Evolutionary conservation across 1,140 invertebrate genomes (phyloP).

Genomic region (Heliothis subflexa): DNA sequence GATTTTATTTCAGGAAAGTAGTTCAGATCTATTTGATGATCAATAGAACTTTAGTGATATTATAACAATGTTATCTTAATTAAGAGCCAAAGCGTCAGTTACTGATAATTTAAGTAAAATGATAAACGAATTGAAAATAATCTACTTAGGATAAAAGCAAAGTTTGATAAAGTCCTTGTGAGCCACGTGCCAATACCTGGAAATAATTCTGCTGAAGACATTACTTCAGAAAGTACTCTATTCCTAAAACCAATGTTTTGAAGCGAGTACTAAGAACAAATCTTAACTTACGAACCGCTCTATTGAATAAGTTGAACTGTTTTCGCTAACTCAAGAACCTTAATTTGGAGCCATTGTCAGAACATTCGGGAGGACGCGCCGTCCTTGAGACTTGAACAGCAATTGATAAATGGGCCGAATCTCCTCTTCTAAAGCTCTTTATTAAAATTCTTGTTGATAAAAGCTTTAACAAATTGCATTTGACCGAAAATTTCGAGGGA

Average conservation of each 20-base stretch:
- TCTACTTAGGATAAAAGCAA: no score
- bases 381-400: constrained; percentile 28
- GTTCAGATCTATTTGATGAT: no score
- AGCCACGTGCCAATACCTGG: no score
- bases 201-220: no score
- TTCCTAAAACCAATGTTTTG: not conserved
- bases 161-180: no score
- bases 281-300: constrained; percentile 18
- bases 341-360: constrained; percentile 27
- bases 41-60: not conserved
- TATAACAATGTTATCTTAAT: no score
- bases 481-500: constrained; percentile 1
- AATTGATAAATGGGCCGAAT: constrained; percentile 29
- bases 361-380: constrained; percentile 13
- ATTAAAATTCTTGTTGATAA: constrained; percentile 8
- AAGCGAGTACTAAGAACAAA: constrained; percentile 17
- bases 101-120: no score
- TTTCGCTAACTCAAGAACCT: constrained; percentile 7
- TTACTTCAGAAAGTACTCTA: no score
- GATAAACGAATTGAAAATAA: no score
- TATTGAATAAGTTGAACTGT: constrained; percentile 11
- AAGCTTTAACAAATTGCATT: constrained; percentile 2
- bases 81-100: no score
- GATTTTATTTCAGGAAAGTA: no score
- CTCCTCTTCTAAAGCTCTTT: not conserved